Base-by-base conservation (phyloP, 1,140 invertebrate genomes). In the Drosophila watanabei region DNA sequence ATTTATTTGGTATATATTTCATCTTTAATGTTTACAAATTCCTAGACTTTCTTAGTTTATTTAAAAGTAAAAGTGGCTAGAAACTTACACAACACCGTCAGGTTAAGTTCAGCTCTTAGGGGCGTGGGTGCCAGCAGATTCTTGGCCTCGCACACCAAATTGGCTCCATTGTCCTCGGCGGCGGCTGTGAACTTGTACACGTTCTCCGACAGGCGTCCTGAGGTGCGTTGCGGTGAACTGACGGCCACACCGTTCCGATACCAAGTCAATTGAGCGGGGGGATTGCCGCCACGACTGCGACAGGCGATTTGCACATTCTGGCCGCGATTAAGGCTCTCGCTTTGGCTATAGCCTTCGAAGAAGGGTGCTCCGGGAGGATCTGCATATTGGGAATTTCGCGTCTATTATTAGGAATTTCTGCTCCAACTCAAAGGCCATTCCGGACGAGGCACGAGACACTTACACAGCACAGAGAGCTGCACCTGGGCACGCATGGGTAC, bases 231-330 rank as follows among this genome's bases (percentile, higher is more conserved):
- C 8, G 91, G 91, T 0, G 91, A 92, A 32, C 48, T 94, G 78
- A 94, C 65, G 32, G 79, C 95, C 80, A 97, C 96, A 13, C 96
- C 96, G 91, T 99, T 98, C 87, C 97, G 97, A 94, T 97, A 99
- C 98, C 98, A 99, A 61, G 98, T 96, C 8, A 99, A 95, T 90
- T 98, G 97, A 7, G 98, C 98, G 14, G 98, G 96, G 18, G 98
- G 99, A 95, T 99, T 99, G 4, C 98, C 99, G 28, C 98, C 98
- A n/a, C 97, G 95, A 43, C 98, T 98, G 79, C 96, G 95, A 94
- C 98, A 99, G 35, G 97, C 95, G 65, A 99, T 94, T 68, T 97
- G 97, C 6, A 99, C 94, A 57, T 96, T 96, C 93, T 99, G 97
- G 1, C 98, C 98, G 51, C 97, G 95, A 35, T 96, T 95, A 5